A percentile compares a stretch with the other conserved stretches of the same genome.
phyloP scores from a whole-genome alignment of 2,797 vertebrate genomes.

The Pangasius sanitwongsei region DNA sequence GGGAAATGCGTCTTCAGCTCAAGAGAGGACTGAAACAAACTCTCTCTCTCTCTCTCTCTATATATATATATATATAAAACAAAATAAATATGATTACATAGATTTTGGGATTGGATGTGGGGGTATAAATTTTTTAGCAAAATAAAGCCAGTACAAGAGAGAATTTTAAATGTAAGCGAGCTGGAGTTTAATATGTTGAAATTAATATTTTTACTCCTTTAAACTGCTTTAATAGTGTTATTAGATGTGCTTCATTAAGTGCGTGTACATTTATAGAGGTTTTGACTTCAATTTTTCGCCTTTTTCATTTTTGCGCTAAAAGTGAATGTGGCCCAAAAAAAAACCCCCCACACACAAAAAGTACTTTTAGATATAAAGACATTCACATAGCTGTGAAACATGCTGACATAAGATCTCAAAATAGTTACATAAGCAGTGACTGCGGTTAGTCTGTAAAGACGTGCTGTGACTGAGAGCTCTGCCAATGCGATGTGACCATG shows the following conservation, averaged over 20 bases:
- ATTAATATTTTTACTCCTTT: not conserved
- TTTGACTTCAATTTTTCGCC: not conserved
- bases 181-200: not conserved
- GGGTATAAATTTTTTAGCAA: not conserved
- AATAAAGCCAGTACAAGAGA: not conserved
- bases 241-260: not conserved
- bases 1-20: not conserved
- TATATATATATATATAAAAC: no score
- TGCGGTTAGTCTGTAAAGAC: slow-evolving; percentile 5
- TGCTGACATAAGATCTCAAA: slow-evolving; percentile 3
- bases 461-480: slow-evolving; percentile 9
- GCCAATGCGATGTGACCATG: not conserved
- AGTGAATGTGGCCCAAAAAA: not conserved
- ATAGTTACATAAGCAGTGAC: not conserved
- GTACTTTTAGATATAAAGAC: not conserved
- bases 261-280: not conserved
- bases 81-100: not conserved
- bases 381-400: not conserved
- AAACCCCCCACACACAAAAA: not conserved
- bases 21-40: not conserved
- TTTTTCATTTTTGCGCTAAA: not conserved
- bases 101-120: not conserved
- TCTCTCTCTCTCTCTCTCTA: no score
- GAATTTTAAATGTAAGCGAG: not conserved
- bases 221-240: not conserved